phyloP scores from a whole-genome alignment of 2,888 invertebrate species.

The Drosophila mercatorum region DNA sequence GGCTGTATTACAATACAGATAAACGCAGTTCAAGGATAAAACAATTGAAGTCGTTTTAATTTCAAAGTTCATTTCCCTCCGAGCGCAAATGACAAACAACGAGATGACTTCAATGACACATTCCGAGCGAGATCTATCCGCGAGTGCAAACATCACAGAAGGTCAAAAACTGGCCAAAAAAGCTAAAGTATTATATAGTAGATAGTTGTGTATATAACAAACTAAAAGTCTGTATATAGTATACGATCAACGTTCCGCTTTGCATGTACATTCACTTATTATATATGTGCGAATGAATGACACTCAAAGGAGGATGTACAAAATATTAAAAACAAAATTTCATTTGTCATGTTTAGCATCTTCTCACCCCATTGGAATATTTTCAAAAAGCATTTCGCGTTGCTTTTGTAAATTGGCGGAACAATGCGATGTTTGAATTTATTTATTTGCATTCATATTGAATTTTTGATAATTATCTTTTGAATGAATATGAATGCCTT shows the following conservation, averaged over 20 bases:
- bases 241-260: not conserved
- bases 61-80: slow-evolving; percentile 45
- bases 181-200: not conserved
- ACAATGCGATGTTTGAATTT: slow-evolving; percentile 3
- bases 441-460: slow-evolving; percentile 7
- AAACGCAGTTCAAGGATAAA: slow-evolving; percentile 42
- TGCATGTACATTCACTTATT: slow-evolving; percentile 20
- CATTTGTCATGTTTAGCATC: slow-evolving; percentile 44
- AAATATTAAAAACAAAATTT: slow-evolving; percentile 30
- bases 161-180: slow-evolving; percentile 1
- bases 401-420: slow-evolving; percentile 24
- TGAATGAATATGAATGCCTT: not conserved
- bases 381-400: slow-evolving; percentile 6
- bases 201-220: slow-evolving; percentile 1
- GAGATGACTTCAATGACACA: slow-evolving; percentile 15
- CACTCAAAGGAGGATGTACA: slow-evolving; percentile 30
- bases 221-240: slow-evolving; percentile 1
- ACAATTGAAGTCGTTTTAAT: slow-evolving; percentile 10
- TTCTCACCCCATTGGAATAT: slow-evolving; percentile 18
- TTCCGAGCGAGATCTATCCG: slow-evolving; percentile 10
- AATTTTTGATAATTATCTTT: not conserved
- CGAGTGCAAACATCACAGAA: slow-evolving; percentile 20
- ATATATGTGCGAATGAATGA: slow-evolving; percentile 25
- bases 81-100: slow-evolving; percentile 13
- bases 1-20: slow-evolving; percentile 1